Evolutionary conservation across 2,888 invertebrate genomes (phyloP), one percentile per base, ranked within the genome.

Genomic region (Tribolium freemani): DNA sequence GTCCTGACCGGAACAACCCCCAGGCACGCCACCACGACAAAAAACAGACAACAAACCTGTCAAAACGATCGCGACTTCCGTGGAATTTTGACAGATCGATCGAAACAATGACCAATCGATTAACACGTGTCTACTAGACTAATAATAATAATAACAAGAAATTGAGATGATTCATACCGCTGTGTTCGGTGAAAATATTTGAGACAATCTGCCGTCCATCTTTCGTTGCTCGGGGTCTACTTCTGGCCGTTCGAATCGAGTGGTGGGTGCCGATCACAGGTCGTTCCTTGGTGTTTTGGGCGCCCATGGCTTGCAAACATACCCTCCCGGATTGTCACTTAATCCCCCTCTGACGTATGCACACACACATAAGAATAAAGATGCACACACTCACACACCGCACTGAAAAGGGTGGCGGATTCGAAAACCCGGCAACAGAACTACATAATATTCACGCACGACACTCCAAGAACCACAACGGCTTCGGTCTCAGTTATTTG

Each of bases 131-230:
- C 26, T 16, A 16, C 16, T 16, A 16, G 16, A 16, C 16, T 16
- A 16, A 16, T 2, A 9, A 60, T 21, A 50, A 58, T 9, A 57
- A 53, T 58, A 61, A 60, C 13, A 38, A 67, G 26, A 60, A 58
- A 44, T 21, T 20, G 11, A n/a, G 11, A 31, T 48, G 26, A 16
- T 38, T 26, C 93, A 92, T 89, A 96, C 96, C 96, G 88, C 94
- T 96, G 87, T 96, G 96, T 89, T 96, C 96, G 46, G 96, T 96
- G 88, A 96, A 97, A 87, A 96, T 95, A 88, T 96, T 96, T 83
- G 95, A 93, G 84, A 95, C 94, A 83, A 94, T 92, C 83, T 92
- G 91, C 87, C 94, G 91, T 86, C 93, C 93, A 90, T 96, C 96
- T 89, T 95, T 94, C 75, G 91, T 90, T 82, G 90, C 90, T 84